phyloP scores from a whole-genome alignment of 2,797 vertebrate genomes.

The Brotogeris chrysoptera region DNA sequence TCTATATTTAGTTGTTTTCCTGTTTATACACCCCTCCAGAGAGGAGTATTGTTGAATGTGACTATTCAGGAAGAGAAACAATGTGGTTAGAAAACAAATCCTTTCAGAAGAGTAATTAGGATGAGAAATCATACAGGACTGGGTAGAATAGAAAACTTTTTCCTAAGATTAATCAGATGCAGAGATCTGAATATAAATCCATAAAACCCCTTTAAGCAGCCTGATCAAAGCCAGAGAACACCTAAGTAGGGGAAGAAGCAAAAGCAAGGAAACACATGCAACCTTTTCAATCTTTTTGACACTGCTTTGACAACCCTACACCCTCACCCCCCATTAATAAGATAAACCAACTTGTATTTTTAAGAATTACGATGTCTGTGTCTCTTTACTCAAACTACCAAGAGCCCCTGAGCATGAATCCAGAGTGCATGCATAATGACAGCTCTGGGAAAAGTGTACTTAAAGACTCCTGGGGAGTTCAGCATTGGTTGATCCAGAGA shows the following conservation, averaged over 20 bases:
- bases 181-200: conserved; percentile 11
- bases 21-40: conserved; percentile 41
- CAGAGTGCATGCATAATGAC: not conserved
- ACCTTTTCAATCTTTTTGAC: not conserved
- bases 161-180: not conserved
- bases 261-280: not conserved
- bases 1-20: conserved; percentile 66
- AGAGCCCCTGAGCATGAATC: not conserved
- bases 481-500: not conserved
- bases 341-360: not conserved
- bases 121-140: not conserved
- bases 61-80: conserved; percentile 59
- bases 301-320: not conserved
- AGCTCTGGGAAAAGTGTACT: not conserved
- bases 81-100: not conserved
- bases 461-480: not conserved
- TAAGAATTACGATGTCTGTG: not conserved
- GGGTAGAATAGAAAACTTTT: not conserved
- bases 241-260: not conserved
- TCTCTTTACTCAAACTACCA: not conserved
- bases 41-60: conserved; percentile 29
- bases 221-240: not conserved
- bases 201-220: not conserved
- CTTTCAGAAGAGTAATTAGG: not conserved
- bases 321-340: not conserved